A percentile compares a stretch with the other conserved stretches of the same genome.
These are phyloP conservation scores for cattle (Bos taurus) DNA, from an alignment of 2,113 vertebrate species.

Conservation along the genomic window ARS-UCD2.0 NC_037334.1:47062501-47063000, in stretches of 20 bases:
- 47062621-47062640: background rate
- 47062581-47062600: background rate
- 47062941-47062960: background rate
- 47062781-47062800: background rate
- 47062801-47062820: background rate
- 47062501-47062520: background rate
- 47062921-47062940: background rate
- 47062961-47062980: background rate
- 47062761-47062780: background rate
- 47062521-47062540: background rate
- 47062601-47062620: background rate
- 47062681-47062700: background rate
- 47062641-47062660: background rate
- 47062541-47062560: background rate
- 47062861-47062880: background rate
- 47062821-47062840: background rate
- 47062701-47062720: background rate
- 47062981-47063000: background rate
- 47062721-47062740: background rate
- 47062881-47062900: background rate
- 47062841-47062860: background rate
- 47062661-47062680: background rate
- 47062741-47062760: background rate
- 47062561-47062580: background rate
- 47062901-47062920: background rate